These are phyloP conservation scores for Origma solitaria DNA, from an alignment of 2,113 vertebrate genomes.

Conservation along the genomic window DNA sequence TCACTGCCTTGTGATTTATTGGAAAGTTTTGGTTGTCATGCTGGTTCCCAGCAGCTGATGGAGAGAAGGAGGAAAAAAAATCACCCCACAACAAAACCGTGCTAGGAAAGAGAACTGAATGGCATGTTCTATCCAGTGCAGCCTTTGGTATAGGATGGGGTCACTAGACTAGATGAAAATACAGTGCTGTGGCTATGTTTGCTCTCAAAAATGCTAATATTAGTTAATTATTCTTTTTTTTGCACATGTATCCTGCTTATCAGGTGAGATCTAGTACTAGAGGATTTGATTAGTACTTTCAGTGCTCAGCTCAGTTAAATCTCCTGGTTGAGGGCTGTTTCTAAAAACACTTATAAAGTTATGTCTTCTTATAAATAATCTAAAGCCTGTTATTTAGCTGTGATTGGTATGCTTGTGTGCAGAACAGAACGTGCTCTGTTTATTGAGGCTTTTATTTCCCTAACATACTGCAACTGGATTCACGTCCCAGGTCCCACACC, in stretches of 20 bases:
- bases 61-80: neutral
- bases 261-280: neutral
- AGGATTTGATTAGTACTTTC: slow-evolving; percentile 7
- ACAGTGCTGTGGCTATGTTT: neutral
- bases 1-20: neutral
- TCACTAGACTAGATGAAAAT: neutral
- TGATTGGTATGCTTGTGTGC: neutral
- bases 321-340: slow-evolving; percentile 7
- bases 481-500: neutral
- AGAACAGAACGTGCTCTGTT: neutral
- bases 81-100: neutral
- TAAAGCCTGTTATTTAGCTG: neutral
- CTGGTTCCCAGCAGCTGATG: neutral
- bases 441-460: slow-evolving; percentile 19
- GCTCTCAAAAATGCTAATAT: neutral
- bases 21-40: neutral
- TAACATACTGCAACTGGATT: neutral
- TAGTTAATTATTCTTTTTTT: neutral
- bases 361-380: neutral
- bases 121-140: neutral
- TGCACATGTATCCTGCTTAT: neutral
- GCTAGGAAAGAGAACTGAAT: neutral
- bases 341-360: slow-evolving; percentile 11
- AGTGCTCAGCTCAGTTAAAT: neutral
- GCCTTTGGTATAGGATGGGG: neutral